phyloP scores from a whole-genome alignment of 2,797 vertebrate genomes.

The Pelodytes ibericus region DNA sequence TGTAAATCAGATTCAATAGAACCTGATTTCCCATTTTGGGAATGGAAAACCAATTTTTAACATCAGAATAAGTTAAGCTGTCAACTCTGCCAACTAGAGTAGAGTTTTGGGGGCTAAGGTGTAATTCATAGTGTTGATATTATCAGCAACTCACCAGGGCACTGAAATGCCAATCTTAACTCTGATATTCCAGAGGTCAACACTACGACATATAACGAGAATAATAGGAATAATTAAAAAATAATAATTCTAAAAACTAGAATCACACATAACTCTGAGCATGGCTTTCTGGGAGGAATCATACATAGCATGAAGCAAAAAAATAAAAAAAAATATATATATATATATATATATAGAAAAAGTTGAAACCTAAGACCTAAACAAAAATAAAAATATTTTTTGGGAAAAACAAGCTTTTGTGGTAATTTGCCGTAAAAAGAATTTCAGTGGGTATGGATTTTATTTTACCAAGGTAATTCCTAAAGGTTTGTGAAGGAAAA shows the following conservation, averaged over 20 bases:
- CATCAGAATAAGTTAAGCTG: conserved; percentile 4
- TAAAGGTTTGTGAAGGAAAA: conserved; percentile 2
- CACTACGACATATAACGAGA: too few relatives aligned
- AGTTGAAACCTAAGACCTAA: neutral
- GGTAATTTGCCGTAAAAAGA: neutral
- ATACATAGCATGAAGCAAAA: too few relatives aligned
- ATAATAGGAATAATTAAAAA: too few relatives aligned
- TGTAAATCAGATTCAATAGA: neutral
- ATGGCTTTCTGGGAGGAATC: too few relatives aligned
- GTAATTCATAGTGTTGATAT: conserved; percentile 14
- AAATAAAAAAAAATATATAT: too few relatives aligned
- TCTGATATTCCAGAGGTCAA: too few relatives aligned
- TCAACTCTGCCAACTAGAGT: neutral
- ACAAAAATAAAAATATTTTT: neutral
- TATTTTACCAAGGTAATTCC: too few relatives aligned
- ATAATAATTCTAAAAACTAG: too few relatives aligned
- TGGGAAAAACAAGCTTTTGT: conserved; percentile 3
- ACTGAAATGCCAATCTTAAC: neutral
- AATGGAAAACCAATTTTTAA: conserved; percentile 17
- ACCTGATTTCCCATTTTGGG: neutral
- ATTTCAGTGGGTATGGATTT: conserved; percentile 1
- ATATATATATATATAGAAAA: too few relatives aligned
- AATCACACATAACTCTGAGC: too few relatives aligned
- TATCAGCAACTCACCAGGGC: neutral
- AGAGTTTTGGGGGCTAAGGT: neutral